Evolutionary conservation across 1,140 invertebrate species (phyloP).

Genomic region (Dysdera silvatica): DNA sequence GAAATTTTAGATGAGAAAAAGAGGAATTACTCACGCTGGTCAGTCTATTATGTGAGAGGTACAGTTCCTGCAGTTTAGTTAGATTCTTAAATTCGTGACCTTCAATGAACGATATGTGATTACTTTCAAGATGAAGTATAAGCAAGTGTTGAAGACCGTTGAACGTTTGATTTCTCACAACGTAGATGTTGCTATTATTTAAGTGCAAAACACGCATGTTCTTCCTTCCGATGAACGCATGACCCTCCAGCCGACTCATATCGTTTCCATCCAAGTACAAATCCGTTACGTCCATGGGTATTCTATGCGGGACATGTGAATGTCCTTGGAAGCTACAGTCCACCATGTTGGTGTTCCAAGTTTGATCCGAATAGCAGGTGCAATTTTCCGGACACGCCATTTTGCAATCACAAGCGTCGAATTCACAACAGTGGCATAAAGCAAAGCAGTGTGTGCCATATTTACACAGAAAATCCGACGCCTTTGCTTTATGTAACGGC

Average conservation of each 20-base stretch:
- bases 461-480: slow-evolving; percentile 77
- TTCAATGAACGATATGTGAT: slow-evolving; percentile 67
- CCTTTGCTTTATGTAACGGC: slow-evolving; percentile 55
- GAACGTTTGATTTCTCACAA: slow-evolving; percentile 84
- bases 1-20: slow-evolving; percentile 63
- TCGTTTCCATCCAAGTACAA: slow-evolving; percentile 85
- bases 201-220: slow-evolving; percentile 77
- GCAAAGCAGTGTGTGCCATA: slow-evolving; percentile 89
- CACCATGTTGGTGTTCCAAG: slow-evolving; percentile 85
- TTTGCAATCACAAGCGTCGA: slow-evolving; percentile 89
- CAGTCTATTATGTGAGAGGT: slow-evolving; percentile 78
- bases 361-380: slow-evolving; percentile 76
- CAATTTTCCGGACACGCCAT: slow-evolving; percentile 89
- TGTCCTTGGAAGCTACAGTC: slow-evolving; percentile 59
- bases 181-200: slow-evolving; percentile 73
- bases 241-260: slow-evolving; percentile 71
- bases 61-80: slow-evolving; percentile 67
- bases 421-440: slow-evolving; percentile 86
- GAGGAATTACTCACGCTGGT: slow-evolving; percentile 69
- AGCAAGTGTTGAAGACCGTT: slow-evolving; percentile 74
- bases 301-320: slow-evolving; percentile 62
- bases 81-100: slow-evolving; percentile 86
- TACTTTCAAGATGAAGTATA: slow-evolving; percentile 75
- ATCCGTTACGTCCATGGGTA: slow-evolving; percentile 92
- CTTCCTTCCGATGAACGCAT: slow-evolving; percentile 83